Evolutionary conservation across 2,888 invertebrate species (phyloP).

Genomic region (Andrena bucephala): DNA sequence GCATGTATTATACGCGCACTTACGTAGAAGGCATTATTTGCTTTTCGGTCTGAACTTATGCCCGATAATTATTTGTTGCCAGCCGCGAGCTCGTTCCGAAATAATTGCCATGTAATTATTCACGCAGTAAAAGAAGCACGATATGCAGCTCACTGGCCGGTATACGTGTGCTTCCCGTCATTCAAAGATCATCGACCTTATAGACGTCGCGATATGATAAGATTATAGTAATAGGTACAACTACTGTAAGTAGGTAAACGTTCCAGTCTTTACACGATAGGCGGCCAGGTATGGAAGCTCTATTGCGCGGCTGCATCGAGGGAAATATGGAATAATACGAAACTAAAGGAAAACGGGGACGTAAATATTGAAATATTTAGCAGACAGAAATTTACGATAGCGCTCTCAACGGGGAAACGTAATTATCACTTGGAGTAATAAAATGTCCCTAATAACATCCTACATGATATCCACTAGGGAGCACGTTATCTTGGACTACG

Average conservation of each 20-base stretch:
- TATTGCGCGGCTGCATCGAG: conserved; percentile 11
- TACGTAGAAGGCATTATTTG: not conserved
- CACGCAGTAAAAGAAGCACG: conserved; percentile 21
- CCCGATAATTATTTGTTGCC: conserved; percentile 22
- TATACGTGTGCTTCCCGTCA: conserved; percentile 52
- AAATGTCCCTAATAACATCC: not conserved
- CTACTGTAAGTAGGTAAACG: conserved; percentile 62
- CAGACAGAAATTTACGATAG: not conserved
- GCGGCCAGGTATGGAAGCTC: conserved; percentile 2
- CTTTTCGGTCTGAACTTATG: not conserved
- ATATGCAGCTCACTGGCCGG: conserved; percentile 27
- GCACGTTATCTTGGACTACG: not conserved
- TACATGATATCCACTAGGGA: not conserved
- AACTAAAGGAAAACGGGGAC: not conserved
- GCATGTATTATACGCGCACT: conserved; percentile 2
- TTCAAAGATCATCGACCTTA: conserved; percentile 67
- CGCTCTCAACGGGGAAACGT: not conserved
- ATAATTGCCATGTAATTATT: conserved; percentile 42
- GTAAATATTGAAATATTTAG: not conserved
- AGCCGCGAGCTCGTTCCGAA: conserved; percentile 22
- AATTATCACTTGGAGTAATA: not conserved
- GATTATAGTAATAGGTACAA: conserved; percentile 65
- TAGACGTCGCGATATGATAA: conserved; percentile 63
- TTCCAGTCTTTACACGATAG: conserved; percentile 49
- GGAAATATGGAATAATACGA: conserved; percentile 15